Percentiles rank a stretch among this genome's conserved stretches.
Conservation (phyloP, 2,797 vertebrate species). For the Notolepis coatsorum region DNA sequence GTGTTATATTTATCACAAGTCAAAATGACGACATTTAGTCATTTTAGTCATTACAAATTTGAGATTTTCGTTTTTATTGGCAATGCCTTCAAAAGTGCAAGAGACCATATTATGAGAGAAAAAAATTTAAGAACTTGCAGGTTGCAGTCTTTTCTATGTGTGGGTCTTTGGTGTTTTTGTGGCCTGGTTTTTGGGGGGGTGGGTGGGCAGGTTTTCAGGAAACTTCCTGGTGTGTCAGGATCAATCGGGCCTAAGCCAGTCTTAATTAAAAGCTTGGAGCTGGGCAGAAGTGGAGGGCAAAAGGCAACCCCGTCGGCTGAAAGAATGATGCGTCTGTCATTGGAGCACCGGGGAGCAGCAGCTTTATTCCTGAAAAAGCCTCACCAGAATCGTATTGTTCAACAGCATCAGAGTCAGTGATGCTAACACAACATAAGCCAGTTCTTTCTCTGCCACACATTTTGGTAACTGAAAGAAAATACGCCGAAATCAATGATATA, state of each 20-base stretch:
- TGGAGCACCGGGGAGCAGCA: slow-evolving; percentile 67
- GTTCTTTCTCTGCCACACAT: background rate
- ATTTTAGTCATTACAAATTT: too few relatives aligned
- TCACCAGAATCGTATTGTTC: slow-evolving; percentile 35
- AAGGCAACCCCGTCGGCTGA: slow-evolving; percentile 75
- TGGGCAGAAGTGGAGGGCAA: slow-evolving; percentile 77
- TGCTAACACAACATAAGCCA: background rate
- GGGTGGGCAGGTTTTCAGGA: slow-evolving; percentile 79
- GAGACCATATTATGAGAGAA: background rate
- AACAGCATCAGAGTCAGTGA: slow-evolving; percentile 3
- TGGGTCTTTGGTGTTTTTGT: slow-evolving; percentile 46
- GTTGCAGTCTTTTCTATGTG: slow-evolving; percentile 63
- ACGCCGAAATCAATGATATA: too few relatives aligned
- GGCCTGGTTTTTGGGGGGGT: slow-evolving; percentile 72
- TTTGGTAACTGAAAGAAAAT: background rate
- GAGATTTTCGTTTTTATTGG: too few relatives aligned
- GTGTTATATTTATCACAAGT: too few relatives aligned
- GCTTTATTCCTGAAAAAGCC: slow-evolving; percentile 72
- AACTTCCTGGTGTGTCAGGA: slow-evolving; percentile 85
- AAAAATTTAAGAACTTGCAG: slow-evolving; percentile 56
- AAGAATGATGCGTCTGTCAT: slow-evolving; percentile 76
- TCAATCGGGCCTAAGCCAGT: slow-evolving; percentile 85
- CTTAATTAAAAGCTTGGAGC: slow-evolving; percentile 86
- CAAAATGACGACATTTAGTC: too few relatives aligned
- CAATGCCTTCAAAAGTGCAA: too few relatives aligned